Evolutionary conservation across 2,797 vertebrate species (phyloP), one percentile per base, ranked within the genome.

Genomic region (Phyllotis vaccarum): DNA sequence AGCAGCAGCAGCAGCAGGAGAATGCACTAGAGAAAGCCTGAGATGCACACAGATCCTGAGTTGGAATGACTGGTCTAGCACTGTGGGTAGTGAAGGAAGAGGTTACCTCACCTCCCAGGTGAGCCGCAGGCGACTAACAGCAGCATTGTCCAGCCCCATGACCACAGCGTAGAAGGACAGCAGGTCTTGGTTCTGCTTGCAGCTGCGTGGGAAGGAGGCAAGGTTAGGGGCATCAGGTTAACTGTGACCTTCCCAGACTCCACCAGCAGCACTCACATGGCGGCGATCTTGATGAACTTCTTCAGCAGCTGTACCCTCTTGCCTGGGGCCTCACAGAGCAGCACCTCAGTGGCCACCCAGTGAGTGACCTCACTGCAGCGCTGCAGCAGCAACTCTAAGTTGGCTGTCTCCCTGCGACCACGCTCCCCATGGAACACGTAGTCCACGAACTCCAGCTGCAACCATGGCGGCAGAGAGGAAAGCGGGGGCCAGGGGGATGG

Each of bases 131-230:
- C 99, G 98, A 98, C 99, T 99, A 97, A 99, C 97, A 0, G 99
- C 99, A 0, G 99, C 99, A 66, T 99, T 99, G 97, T 99, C 99
- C 98, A 99, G 97, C 54, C 99, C 99, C 98, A 99, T 99, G 96
- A 99, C 98, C 97, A 99, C 98, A 0, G 99, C 99, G 2, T 99
- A 99, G 98, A 99, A 99, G 0, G 99, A 99, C 96, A 99, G 98
- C 98, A 99, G 98, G 98, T 99, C 99, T 98, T 99, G 99, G 98
- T 99, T 99, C 98, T 99, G 99, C 97, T 99, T 99, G 97, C 99
- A 99, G 89, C 99, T 99, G 98, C 5, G 31, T 37, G 97, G 90
- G 37, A 74, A 72, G 82, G 24, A 89, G 74, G 62, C 58, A 7
- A 2, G n/a, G 68, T 93, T 21, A 95, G 95, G 1, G 62, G 66